Base-by-base conservation (phyloP, 2,113 vertebrate genomes). In the Tympanuchus pallidicinctus region DNA sequence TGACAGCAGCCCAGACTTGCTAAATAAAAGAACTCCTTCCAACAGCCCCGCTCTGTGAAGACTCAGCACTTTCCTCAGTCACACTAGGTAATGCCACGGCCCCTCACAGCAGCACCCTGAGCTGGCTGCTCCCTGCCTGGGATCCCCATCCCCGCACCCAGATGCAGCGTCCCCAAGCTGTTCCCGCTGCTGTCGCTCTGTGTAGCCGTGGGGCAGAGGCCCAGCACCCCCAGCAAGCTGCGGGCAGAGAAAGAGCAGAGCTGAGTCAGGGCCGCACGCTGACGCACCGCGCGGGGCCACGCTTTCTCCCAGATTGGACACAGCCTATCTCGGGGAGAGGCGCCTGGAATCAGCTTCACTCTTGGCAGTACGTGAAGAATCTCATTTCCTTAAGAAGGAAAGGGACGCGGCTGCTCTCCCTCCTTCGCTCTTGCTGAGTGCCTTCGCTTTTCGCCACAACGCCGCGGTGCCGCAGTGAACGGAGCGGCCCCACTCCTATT, bases 1-100 rank as follows among this genome's bases (percentile, higher is more conserved):
- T 95, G 96, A 96, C 91, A 94, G 93, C 94, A 97, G 93, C 91
- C 95, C 80, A 88, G 95, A 88, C 82, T 92, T 3, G 1, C 91
- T 89, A 83, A 91, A 91, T 63, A 76, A 95, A 92, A 95, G 93
- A 77, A 77, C 89, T 93, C 85, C 85, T 95, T 94, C 88, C 91
- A 91, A 86, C 73, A 91, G 72, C 69, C 71, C 65, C 0, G 4
- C 21, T 85, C 87, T 71, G 93, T 77, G 93, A 82, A 92, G 75
- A 88, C 88, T 71, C 91, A 86, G 91, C 91, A 89, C 94, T 88
- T 88, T 94, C 72, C 34, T 94, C 4, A 47, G 57, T 81, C 86
- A 74, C 65, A 70, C 88, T 61, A 89, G 85, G 95, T 94, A 81
- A 74, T 65, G 45, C 2, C 76, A 40, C 78, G 47, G 64, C 61